These are phyloP conservation scores for Therioaphis trifolii DNA, from an alignment of 2,888 invertebrate species.

Conservation along the genomic window DNA sequence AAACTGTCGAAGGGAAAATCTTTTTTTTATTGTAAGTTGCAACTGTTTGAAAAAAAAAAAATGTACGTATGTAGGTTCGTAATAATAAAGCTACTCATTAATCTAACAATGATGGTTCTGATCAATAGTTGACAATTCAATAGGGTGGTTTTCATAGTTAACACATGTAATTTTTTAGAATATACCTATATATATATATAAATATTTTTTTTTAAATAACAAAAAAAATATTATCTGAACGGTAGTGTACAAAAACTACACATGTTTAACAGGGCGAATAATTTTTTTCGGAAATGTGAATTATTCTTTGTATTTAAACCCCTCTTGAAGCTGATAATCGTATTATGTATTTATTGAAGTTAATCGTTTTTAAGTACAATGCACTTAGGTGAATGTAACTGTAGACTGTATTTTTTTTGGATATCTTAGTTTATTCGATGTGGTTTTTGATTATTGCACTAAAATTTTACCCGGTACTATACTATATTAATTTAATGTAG, in stretches of 20 bases:
- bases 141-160: slow-evolving; percentile 47
- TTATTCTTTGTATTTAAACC: slow-evolving; percentile 15
- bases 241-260: slow-evolving; percentile 24
- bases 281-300: slow-evolving; percentile 6
- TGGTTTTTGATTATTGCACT: background rate
- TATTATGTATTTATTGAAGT: slow-evolving; percentile 23
- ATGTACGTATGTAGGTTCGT: background rate
- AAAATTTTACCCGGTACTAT: too few relatives aligned
- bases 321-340: background rate
- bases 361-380: background rate
- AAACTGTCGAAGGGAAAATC: slow-evolving; percentile 40
- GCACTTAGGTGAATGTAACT: background rate
- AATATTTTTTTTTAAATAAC: slow-evolving; percentile 47
- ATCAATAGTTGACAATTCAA: slow-evolving; percentile 52
- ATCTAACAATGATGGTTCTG: slow-evolving; percentile 50
- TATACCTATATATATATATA: too few relatives aligned
- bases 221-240: slow-evolving; percentile 39
- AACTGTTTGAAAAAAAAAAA: slow-evolving; percentile 44
- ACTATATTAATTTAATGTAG: too few relatives aligned
- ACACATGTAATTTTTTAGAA: slow-evolving; percentile 47
- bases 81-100: slow-evolving; percentile 53
- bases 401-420: background rate
- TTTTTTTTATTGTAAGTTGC: slow-evolving; percentile 35
- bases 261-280: slow-evolving; percentile 28
- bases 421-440: background rate